phyloP scores from a whole-genome alignment of 1,140 invertebrate species.

The Cyrtorhinus lividipennis region DNA sequence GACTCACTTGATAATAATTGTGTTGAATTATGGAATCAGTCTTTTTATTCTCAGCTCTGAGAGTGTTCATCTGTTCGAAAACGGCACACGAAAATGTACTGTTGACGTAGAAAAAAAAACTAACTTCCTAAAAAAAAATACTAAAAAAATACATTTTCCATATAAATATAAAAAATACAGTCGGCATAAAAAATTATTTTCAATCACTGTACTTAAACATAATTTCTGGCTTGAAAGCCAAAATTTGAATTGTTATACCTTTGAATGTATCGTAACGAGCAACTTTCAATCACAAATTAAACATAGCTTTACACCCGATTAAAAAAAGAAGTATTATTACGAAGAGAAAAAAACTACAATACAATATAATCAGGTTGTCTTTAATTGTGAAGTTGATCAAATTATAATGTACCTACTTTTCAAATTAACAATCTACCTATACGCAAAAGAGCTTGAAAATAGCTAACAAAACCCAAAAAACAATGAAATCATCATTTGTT shows the following conservation, averaged over 20 bases:
- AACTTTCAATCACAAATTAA: conserved; percentile 20
- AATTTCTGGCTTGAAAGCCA: conserved; percentile 15
- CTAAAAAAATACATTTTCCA: conserved; percentile 14
- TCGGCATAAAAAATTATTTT: conserved; percentile 14
- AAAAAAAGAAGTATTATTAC: conserved; percentile 9
- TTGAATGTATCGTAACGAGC: conserved; percentile 19
- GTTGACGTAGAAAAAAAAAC: conserved; percentile 18
- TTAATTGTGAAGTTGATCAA: conserved; percentile 11
- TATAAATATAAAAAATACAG: conserved; percentile 16
- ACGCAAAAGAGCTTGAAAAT: conserved; percentile 15
- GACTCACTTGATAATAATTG: neutral
- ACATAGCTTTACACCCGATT: conserved; percentile 17
- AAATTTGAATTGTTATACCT: conserved; percentile 17
- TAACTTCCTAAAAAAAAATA: conserved; percentile 6
- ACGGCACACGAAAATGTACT: conserved; percentile 15
- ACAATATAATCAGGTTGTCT: conserved; percentile 10
- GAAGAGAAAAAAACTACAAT: conserved; percentile 8
- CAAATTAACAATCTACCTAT: conserved; percentile 15
- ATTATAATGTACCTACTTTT: conserved; percentile 11
- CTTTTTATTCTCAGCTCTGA: conserved; percentile 18
- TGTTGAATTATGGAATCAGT: conserved; percentile 24
- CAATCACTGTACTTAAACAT: conserved; percentile 19
- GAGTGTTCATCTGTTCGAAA: conserved; percentile 12
- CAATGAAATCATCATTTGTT: conserved; percentile 19
- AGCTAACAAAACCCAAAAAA: conserved; percentile 10